Conservation (phyloP, 2,797 vertebrate genomes). For the Xenopus petersii region DNA sequence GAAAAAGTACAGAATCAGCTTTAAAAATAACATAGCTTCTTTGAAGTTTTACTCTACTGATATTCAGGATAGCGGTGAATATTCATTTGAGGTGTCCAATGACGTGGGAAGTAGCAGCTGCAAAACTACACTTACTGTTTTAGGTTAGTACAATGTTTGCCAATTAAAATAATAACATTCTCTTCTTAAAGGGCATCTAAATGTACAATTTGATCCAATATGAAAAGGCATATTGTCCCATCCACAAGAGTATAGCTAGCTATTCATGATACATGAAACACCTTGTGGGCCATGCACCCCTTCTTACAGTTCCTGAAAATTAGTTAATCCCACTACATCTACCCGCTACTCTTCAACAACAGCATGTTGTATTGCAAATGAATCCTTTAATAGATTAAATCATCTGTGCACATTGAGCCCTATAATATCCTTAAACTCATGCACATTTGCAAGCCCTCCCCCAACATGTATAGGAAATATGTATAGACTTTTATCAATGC, state of each 20-base stretch:
- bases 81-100: conserved; percentile 90
- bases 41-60: conserved; percentile 90
- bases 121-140: conserved; percentile 83
- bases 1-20: conserved; percentile 90
- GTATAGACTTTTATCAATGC: too few relatives aligned
- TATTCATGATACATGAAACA: too few relatives aligned
- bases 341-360: too few relatives aligned
- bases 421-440: too few relatives aligned
- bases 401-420: too few relatives aligned
- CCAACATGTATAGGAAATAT: too few relatives aligned
- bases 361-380: too few relatives aligned
- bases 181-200: background rate
- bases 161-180: background rate
- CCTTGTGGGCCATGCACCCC: too few relatives aligned
- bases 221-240: background rate
- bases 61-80: conserved; percentile 86
- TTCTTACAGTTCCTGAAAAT: too few relatives aligned
- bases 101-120: conserved; percentile 91
- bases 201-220: background rate
- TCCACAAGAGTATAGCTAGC: background rate
- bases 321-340: too few relatives aligned
- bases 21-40: conserved; percentile 86
- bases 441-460: too few relatives aligned
- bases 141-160: conserved; percentile 77
- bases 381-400: too few relatives aligned